Evolutionary conservation across 1,140 invertebrate species (phyloP).

Genomic region (Planococcus citri): DNA sequence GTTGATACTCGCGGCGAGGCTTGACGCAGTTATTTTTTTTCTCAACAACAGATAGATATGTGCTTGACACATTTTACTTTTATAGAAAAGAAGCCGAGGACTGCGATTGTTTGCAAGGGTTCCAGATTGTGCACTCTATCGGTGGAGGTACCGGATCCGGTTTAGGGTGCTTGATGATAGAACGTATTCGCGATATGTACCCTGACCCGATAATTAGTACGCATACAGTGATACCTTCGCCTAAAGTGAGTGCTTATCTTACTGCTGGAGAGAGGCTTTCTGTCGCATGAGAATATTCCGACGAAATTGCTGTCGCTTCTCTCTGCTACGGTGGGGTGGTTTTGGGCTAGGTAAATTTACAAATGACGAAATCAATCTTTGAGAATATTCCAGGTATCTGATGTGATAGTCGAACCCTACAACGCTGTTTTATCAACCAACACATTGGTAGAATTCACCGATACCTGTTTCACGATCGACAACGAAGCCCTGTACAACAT

Average conservation of each 20-base stretch:
- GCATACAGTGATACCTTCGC: conserved; percentile 61
- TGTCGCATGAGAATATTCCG: no score
- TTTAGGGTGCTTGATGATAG: conserved; percentile 49
- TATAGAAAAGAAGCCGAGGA: conserved; percentile 53
- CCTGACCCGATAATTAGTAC: conserved; percentile 54
- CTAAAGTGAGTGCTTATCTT: conserved; percentile 39
- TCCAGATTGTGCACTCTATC: conserved; percentile 58
- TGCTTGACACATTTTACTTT: no score
- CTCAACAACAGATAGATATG: no score
- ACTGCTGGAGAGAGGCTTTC: no score
- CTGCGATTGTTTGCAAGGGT: conserved; percentile 63
- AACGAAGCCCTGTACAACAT: conserved; percentile 54
- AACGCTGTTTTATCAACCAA: conserved; percentile 51
- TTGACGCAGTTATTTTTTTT: no score
- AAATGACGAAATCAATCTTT: no score
- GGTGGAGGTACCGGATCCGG: conserved; percentile 59
- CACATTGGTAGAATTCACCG: conserved; percentile 47
- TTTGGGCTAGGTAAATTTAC: no score
- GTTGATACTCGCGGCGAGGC: no score
- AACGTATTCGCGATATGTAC: conserved; percentile 45
- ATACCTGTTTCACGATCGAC: conserved; percentile 50
- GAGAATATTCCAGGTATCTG: conserved; percentile 29
- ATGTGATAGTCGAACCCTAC: conserved; percentile 53
- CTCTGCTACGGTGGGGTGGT: no score
- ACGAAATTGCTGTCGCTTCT: no score